Base-by-base conservation (phyloP, 2,888 invertebrate species). In the Ectemnius lituratus region DNA sequence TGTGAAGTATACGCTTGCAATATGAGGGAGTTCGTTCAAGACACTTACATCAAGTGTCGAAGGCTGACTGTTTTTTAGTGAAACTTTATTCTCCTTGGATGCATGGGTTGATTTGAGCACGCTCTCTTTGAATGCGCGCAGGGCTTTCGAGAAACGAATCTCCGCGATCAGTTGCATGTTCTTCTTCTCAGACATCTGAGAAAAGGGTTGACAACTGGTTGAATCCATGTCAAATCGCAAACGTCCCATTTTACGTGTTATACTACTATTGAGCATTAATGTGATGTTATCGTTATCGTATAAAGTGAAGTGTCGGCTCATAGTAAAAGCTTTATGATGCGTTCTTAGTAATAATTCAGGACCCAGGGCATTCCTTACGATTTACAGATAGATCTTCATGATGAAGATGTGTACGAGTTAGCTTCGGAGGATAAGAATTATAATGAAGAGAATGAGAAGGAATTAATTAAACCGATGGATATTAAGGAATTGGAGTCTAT, bases 151-250 rank as follows among this genome's bases (percentile, higher is more conserved):
- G 88, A 95, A 95, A 72, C 92, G 92, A n/a, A 95, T 93, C 90
- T 95, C 95, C 0, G 93, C 92, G 63, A 94, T 94, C 28, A 95
- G 91, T 85, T 93, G 92, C 6, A 93, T 93, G 78, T 94, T 93
- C 67, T 94, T 92, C 85, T 95, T 89, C 84, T 94, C 93, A 82
- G 94, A 95, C 90, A 94, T 94, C 96, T 96, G 92, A 91, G 67
- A 79, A 84, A 52, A 83, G 37, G 75, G 56, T 8, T 1, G 56
- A 45, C 2, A 59, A n/a, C 57, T 57, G 61, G 23, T 62, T 49
- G 23, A 47, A 23, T 16, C n/a, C 8, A 37, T n/a, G 13, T 46
- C 46, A 16, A 47, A 56, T 18, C 6, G 37, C 14, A 18, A 56
- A 23, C 57, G 66, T 68, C 23, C 71, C 76, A 69, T 27, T 63